phyloP scores from a whole-genome alignment of 1,140 invertebrate genomes.

The Leptinotarsa lineolata region DNA sequence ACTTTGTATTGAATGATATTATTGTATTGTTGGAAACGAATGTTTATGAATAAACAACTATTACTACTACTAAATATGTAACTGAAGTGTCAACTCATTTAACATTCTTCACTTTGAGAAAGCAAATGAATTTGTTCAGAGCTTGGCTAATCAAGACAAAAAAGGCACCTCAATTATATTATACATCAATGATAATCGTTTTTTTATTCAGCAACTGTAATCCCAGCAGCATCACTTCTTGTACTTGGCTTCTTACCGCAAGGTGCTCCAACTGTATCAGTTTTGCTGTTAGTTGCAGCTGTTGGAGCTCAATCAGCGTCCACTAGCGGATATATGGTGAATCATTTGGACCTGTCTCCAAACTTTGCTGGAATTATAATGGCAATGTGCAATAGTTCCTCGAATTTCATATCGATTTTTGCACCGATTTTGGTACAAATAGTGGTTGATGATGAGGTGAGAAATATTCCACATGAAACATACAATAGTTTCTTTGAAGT shows the following conservation, averaged over 20 bases:
- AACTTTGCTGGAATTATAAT: constrained; percentile 72
- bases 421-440: constrained; percentile 68
- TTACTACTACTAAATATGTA: too few relatives aligned
- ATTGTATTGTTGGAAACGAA: too few relatives aligned
- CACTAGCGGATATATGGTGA: constrained; percentile 68
- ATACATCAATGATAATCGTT: too few relatives aligned
- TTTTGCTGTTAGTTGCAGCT: constrained; percentile 66
- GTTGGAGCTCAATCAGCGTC: constrained; percentile 76
- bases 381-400: constrained; percentile 76
- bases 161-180: too few relatives aligned
- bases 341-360: constrained; percentile 75
- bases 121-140: too few relatives aligned
- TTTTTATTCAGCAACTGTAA: background rate
- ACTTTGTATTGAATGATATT: too few relatives aligned
- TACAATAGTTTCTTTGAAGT: too few relatives aligned
- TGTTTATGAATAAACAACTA: too few relatives aligned
- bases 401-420: constrained; percentile 71
- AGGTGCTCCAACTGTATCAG: constrained; percentile 59
- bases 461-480: constrained; percentile 27
- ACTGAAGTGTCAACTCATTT: too few relatives aligned
- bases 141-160: too few relatives aligned
- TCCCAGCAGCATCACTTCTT: constrained; percentile 63
- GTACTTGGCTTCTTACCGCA: constrained; percentile 63
- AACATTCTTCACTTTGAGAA: too few relatives aligned
- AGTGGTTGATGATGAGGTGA: constrained; percentile 67